A percentile compares a stretch with the other conserved stretches of the same genome.
Conservation (phyloP, 2,797 vertebrate genomes). For the Ceyx erithaca region DNA sequence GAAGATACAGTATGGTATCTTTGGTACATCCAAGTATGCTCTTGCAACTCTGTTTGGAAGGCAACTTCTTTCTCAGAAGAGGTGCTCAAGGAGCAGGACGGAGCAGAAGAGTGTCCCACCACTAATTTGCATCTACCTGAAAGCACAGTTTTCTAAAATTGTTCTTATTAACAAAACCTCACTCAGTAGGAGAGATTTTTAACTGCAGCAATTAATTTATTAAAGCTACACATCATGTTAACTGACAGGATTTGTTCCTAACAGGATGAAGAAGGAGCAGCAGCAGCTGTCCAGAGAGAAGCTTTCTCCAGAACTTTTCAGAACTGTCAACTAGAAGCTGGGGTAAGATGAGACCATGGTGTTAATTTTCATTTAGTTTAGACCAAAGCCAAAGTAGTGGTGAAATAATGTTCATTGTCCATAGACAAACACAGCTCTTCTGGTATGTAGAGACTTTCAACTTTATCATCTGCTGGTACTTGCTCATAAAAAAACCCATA, state of each 20-base stretch:
- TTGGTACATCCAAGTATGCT: neutral
- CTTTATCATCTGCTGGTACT: neutral
- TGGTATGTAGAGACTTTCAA: neutral
- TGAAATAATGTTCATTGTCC: neutral
- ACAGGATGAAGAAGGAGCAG: neutral
- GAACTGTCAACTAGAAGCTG: neutral
- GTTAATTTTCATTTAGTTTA: neutral
- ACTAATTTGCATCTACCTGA: neutral
- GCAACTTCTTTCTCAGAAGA: neutral
- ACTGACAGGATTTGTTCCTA: neutral
- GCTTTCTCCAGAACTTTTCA: conserved; percentile 17
- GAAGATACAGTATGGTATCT: neutral
- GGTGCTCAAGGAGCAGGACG: neutral
- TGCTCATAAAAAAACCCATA: neutral
- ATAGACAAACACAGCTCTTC: neutral
- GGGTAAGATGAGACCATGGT: neutral
- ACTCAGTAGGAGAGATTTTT: neutral
- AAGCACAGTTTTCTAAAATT: neutral
- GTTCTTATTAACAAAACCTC: neutral
- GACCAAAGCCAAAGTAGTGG: neutral
- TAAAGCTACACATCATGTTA: neutral
- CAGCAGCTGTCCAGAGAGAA: neutral
- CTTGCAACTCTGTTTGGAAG: neutral
- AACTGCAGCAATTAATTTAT: neutral
- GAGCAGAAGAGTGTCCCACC: neutral